Evolutionary conservation across 2,797 vertebrate species (phyloP).

Genomic region (Spondyliosoma cantharus): DNA sequence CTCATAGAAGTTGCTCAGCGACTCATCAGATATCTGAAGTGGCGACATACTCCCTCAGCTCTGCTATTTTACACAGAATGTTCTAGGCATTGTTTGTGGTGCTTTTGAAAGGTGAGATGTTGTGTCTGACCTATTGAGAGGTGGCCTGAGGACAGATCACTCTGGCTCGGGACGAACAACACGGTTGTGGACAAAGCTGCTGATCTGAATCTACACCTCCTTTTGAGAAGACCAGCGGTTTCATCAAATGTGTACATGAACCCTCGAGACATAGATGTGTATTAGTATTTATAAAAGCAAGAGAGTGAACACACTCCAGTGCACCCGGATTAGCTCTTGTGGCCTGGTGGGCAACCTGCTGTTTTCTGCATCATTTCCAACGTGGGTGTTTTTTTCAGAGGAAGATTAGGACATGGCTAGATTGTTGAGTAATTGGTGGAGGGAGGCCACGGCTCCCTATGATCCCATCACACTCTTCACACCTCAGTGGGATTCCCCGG

Average conservation of each 20-base stretch:
- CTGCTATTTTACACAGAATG: slow-evolving; percentile 37
- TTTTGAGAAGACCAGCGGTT: slow-evolving; percentile 35
- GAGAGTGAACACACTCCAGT: slow-evolving; percentile 66
- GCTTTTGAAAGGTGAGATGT: slow-evolving; percentile 62
- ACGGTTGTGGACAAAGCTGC: slow-evolving; percentile 36
- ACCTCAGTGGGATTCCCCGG: slow-evolving; percentile 68
- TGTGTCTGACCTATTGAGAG: slow-evolving; percentile 55
- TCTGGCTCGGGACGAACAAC: slow-evolving; percentile 20
- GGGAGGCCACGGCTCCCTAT: slow-evolving; percentile 66
- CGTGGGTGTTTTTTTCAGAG: slow-evolving; percentile 72
- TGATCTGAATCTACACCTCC: slow-evolving; percentile 60
- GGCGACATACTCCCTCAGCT: slow-evolving; percentile 5
- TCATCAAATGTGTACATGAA: slow-evolving; percentile 52
- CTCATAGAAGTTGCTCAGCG: slow-evolving; percentile 31
- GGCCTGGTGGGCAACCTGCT: slow-evolving; percentile 67
- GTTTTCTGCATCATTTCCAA: slow-evolving; percentile 80
- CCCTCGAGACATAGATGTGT: slow-evolving; percentile 41
- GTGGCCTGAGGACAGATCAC: slow-evolving; percentile 58
- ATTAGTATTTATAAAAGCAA: slow-evolving; percentile 76
- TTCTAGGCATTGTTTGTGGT: slow-evolving; percentile 29
- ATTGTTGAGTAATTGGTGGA: slow-evolving; percentile 79
- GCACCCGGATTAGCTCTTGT: slow-evolving; percentile 72
- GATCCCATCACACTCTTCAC: slow-evolving; percentile 81
- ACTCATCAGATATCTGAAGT: slow-evolving; percentile 33
- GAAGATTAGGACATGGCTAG: slow-evolving; percentile 75